phyloP scores from a whole-genome alignment of 2,797 vertebrate genomes.

The Numenius phaeopus region DNA sequence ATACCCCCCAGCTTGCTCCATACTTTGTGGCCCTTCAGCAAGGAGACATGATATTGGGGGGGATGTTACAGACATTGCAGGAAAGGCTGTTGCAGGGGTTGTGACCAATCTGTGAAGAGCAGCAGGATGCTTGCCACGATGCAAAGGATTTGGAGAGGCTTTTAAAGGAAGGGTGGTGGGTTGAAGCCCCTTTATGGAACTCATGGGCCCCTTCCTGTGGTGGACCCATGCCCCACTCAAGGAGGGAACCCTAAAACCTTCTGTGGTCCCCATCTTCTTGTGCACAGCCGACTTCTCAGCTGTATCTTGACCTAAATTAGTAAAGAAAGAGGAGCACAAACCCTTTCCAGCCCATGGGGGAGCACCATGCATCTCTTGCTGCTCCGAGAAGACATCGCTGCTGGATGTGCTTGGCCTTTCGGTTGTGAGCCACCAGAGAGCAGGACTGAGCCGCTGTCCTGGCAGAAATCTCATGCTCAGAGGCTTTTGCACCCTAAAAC shows the following conservation, averaged over 20 bases:
- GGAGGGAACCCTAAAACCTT: not conserved
- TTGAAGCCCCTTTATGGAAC: not conserved
- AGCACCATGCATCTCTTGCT: accelerated
- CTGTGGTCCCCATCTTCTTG: accelerated
- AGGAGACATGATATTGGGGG: accelerated
- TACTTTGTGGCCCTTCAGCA: not conserved
- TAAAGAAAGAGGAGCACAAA: not conserved
- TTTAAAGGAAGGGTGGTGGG: not conserved
- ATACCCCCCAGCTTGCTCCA: not conserved
- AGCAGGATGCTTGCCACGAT: not conserved
- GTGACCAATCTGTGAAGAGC: not conserved
- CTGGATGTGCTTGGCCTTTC: not conserved
- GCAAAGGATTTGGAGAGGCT: not conserved
- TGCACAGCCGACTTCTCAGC: not conserved
- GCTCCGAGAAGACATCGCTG: accelerated
- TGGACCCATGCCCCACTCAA: accelerated
- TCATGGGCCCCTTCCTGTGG: accelerated
- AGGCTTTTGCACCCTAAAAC: accelerated
- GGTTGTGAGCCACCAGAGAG: conserved; percentile 42
- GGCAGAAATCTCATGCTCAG: accelerated
- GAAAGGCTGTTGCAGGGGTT: not conserved
- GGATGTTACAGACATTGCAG: not conserved
- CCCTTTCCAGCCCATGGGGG: not conserved
- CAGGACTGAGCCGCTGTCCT: conserved; percentile 42
- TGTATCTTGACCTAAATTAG: not conserved